Conservation (phyloP, 2,113 vertebrate species). For the Percina caprodes region DNA sequence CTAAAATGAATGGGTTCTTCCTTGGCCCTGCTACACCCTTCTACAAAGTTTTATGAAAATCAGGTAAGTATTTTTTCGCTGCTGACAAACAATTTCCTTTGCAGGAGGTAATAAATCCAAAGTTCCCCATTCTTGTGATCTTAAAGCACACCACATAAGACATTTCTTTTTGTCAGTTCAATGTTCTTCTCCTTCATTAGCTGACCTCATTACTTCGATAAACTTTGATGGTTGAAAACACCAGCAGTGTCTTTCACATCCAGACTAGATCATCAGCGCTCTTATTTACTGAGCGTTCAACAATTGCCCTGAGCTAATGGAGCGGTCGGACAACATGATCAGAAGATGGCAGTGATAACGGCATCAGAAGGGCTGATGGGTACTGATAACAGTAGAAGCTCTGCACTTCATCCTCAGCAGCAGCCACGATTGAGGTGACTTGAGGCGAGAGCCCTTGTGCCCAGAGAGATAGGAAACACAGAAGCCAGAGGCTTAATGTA, state of each 20-base stretch:
- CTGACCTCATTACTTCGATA: constrained; percentile 7
- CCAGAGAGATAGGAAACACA: constrained; percentile 22
- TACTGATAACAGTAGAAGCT: constrained; percentile 40
- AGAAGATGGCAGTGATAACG: constrained; percentile 44
- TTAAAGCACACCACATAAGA: neutral
- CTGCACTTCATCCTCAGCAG: constrained; percentile 34
- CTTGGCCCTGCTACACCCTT: no score
- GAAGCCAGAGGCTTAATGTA: constrained; percentile 16
- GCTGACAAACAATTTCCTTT: no score
- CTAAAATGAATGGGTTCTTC: no score
- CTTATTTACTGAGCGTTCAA: constrained; percentile 37
- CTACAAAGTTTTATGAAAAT: no score
- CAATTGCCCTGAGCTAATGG: constrained; percentile 35
- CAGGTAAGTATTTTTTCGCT: no score
- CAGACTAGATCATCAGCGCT: constrained; percentile 13
- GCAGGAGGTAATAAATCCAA: neutral
- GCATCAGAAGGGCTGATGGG: constrained; percentile 25
- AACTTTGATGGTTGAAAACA: constrained; percentile 6
- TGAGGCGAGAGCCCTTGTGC: constrained; percentile 21
- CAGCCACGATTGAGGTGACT: constrained; percentile 34
- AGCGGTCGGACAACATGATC: constrained; percentile 11
- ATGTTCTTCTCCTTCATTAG: neutral
- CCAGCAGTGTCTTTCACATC: constrained; percentile 2
- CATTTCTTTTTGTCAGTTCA: neutral
- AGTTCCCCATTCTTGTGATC: neutral